These are phyloP conservation scores for Sylvilagus floridanus DNA, from an alignment of 2,797 vertebrate species.

Conservation along the genomic window DNA sequence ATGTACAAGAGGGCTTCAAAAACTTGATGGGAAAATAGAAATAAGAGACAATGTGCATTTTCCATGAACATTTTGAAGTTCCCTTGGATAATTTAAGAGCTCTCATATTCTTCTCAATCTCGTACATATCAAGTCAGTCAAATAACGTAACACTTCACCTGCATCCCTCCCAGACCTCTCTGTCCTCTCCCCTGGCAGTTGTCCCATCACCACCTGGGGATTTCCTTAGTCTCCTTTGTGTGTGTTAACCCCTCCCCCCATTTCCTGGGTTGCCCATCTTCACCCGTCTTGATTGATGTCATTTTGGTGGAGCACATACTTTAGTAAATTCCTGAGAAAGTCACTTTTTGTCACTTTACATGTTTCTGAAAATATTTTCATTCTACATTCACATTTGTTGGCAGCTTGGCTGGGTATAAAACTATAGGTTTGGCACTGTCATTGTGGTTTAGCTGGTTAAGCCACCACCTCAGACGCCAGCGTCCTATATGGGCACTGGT, in stretches of 20 bases:
- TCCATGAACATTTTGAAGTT: too few relatives aligned
- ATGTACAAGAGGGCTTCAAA: not conserved
- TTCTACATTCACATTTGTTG: not conserved
- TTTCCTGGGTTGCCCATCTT: not conserved
- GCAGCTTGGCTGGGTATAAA: not conserved
- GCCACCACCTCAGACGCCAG: too few relatives aligned
- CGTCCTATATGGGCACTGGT: too few relatives aligned
- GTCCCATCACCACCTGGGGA: not conserved
- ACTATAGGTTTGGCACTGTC: too few relatives aligned
- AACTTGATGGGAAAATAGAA: too few relatives aligned
- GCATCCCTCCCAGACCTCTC: not conserved
- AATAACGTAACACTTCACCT: not conserved
- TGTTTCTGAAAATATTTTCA: slow-evolving; percentile 41
- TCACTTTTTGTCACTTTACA: not conserved
- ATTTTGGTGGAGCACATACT: not conserved
- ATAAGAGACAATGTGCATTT: too few relatives aligned
- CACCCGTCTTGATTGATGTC: not conserved
- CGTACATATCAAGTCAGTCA: not conserved
- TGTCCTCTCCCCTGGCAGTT: not conserved
- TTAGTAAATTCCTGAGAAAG: not conserved
- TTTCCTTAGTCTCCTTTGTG: not conserved
- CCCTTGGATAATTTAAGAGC: not conserved
- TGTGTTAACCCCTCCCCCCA: not conserved
- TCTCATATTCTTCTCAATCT: not conserved
- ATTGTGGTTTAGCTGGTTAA: too few relatives aligned